phyloP scores from a whole-genome alignment of 2,888 invertebrate genomes.

The Entomobrya multifasciata region DNA sequence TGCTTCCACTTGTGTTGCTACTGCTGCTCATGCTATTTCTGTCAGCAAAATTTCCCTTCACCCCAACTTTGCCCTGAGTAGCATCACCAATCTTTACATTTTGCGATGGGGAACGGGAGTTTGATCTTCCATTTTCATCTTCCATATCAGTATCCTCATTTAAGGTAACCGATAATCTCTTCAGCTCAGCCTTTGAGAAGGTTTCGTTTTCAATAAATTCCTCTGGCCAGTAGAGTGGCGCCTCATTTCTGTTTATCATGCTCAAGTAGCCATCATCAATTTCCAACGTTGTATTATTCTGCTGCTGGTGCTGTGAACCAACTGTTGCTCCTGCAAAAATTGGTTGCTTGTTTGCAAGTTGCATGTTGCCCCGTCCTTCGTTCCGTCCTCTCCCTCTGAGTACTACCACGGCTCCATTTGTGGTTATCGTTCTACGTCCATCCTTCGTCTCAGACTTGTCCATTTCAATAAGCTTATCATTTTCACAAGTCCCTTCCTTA shows the following conservation, averaged over 20 bases:
- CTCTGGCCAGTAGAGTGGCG: slow-evolving; percentile 78
- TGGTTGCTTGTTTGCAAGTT: neutral
- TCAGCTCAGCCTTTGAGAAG: slow-evolving; percentile 78
- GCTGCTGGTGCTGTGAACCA: neutral
- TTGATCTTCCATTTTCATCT: slow-evolving; percentile 21
- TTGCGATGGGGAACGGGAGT: slow-evolving; percentile 29
- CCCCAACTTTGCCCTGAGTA: neutral
- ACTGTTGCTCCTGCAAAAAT: neutral
- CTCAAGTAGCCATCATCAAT: slow-evolving; percentile 79
- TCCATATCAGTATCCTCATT: slow-evolving; percentile 55
- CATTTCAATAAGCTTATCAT: neutral
- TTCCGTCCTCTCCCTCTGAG: slow-evolving; percentile 5
- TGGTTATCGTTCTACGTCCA: slow-evolving; percentile 16
- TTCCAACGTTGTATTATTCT: slow-evolving; percentile 55
- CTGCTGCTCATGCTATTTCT: slow-evolving; percentile 50
- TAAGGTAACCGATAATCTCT: slow-evolving; percentile 73
- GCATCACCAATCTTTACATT: too few species aligned
- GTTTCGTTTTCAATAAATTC: slow-evolving; percentile 79
- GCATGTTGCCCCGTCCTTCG: slow-evolving; percentile 57
- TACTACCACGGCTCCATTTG: slow-evolving; percentile 54
- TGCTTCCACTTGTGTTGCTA: slow-evolving; percentile 54
- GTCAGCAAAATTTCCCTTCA: slow-evolving; percentile 33
- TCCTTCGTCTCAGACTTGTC: neutral
- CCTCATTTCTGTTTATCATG: slow-evolving; percentile 79
- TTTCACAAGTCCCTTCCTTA: slow-evolving; percentile 2